Percentiles rank a stretch among this genome's conserved stretches.
Conservation (phyloP, 2,888 invertebrate genomes). For the Linnaemya vulpina region DNA sequence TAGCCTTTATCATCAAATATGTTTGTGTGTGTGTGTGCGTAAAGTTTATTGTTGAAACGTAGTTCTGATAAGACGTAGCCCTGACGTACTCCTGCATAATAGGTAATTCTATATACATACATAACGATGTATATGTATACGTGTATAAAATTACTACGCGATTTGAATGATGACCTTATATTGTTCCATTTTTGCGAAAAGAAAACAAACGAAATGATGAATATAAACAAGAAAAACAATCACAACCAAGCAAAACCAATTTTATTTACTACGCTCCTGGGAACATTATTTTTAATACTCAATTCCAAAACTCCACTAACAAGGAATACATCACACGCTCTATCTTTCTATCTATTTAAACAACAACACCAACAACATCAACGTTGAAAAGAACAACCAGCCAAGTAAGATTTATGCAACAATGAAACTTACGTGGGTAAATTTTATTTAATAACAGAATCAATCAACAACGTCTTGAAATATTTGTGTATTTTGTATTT, state of each 20-base stretch:
- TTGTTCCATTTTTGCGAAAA: conserved; percentile 42
- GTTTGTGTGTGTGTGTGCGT: conserved; percentile 28
- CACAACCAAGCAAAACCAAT: conserved; percentile 9
- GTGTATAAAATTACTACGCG: conserved; percentile 64
- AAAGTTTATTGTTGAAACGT: conserved; percentile 73
- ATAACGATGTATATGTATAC: conserved; percentile 52
- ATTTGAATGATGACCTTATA: conserved; percentile 60
- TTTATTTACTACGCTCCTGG: conserved; percentile 16
- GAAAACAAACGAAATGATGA: neutral
- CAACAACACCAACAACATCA: conserved; percentile 52
- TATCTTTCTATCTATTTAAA: neutral
- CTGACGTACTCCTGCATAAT: conserved; percentile 60
- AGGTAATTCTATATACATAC: conserved; percentile 64
- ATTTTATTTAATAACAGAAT: conserved; percentile 9
- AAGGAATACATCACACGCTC: conserved; percentile 35
- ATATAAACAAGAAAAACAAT: neutral
- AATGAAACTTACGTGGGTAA: neutral
- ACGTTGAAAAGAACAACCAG: conserved; percentile 36
- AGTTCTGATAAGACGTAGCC: conserved; percentile 68
- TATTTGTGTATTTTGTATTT: conserved; percentile 54
- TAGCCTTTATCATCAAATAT: conserved; percentile 47
- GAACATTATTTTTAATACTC: conserved; percentile 13
- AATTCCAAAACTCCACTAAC: conserved; percentile 11
- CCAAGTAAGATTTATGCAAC: conserved; percentile 43
- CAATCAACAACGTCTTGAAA: conserved; percentile 36